Conservation (phyloP, 1,140 invertebrate species). For the Caenorhabditis brenneri region DNA sequence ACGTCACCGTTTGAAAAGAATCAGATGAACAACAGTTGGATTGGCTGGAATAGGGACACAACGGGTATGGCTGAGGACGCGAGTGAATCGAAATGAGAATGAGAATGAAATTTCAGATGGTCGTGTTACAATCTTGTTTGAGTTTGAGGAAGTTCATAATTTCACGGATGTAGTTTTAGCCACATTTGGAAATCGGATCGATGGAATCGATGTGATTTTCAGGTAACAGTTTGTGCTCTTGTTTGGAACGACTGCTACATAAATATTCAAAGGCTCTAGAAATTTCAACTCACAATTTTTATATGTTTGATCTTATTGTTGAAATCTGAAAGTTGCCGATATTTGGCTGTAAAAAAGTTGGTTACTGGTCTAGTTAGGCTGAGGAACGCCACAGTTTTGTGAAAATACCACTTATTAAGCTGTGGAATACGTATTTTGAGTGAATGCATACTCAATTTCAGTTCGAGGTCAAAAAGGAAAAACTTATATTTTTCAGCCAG, state of each 20-base stretch:
- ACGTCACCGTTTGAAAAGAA: constrained; percentile 40
- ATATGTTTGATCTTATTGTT: too few species aligned
- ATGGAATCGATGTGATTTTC: constrained; percentile 51
- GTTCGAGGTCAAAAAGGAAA: background rate
- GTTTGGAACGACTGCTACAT: background rate
- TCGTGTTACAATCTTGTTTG: constrained; percentile 45
- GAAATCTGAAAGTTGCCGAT: too few species aligned
- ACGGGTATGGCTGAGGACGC: background rate
- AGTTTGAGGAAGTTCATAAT: constrained; percentile 54
- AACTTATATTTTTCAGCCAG: constrained; percentile 27
- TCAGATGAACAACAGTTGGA: constrained; percentile 48
- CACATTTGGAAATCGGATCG: constrained; percentile 44
- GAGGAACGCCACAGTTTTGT: too few species aligned
- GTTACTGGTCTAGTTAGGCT: too few species aligned
- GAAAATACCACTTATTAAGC: too few species aligned
- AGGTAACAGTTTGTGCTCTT: constrained; percentile 28
- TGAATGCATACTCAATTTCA: too few species aligned
- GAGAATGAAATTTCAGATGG: constrained; percentile 41
- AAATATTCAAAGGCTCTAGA: background rate
- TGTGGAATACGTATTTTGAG: too few species aligned
- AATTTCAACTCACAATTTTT: too few species aligned
- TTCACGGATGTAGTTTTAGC: constrained; percentile 52
- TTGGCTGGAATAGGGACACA: constrained; percentile 54
- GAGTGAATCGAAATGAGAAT: background rate
- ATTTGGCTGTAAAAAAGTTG: too few species aligned